Evolutionary conservation across 1,140 invertebrate genomes (phyloP).

Genomic region (Bombus haemorrhoidalis): DNA sequence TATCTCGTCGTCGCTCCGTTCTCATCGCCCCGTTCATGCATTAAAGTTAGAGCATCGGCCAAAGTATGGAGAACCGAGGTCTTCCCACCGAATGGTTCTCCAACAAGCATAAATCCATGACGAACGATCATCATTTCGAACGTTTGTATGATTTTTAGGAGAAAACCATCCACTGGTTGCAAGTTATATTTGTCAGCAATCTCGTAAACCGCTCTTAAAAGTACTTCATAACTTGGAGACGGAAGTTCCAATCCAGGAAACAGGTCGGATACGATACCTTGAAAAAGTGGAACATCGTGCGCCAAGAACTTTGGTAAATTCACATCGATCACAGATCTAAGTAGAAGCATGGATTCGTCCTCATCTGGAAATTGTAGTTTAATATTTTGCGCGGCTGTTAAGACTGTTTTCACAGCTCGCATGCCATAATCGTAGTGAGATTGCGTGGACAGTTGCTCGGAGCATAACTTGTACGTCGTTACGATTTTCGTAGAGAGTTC

Average conservation of each 20-base stretch:
- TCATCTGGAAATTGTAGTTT: conserved; percentile 93
- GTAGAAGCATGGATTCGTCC: conserved; percentile 89
- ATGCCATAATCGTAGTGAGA: conserved; percentile 96
- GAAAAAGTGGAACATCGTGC: conserved; percentile 94
- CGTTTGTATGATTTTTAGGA: conserved; percentile 89
- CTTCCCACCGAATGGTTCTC: conserved; percentile 89
- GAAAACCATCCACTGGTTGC: conserved; percentile 88
- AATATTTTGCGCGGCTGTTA: conserved; percentile 93
- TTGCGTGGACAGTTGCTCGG: conserved; percentile 93
- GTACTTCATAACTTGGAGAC: conserved; percentile 87
- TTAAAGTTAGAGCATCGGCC: conserved; percentile 87
- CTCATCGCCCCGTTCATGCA: conserved; percentile 84
- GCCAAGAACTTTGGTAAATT: conserved; percentile 96
- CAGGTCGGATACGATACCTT: conserved; percentile 94
- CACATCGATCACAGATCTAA: conserved; percentile 94
- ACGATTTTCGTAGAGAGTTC: conserved; percentile 94
- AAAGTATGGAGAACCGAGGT: conserved; percentile 86
- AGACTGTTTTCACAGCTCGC: conserved; percentile 92
- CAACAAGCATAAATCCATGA: conserved; percentile 86
- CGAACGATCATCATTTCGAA: conserved; percentile 93
- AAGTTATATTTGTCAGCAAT: conserved; percentile 86
- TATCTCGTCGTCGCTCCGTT: conserved; percentile 86
- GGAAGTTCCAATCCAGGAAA: conserved; percentile 92
- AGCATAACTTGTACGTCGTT: conserved; percentile 93
- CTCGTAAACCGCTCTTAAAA: conserved; percentile 84